These are phyloP conservation scores for Dicrostonyx torquatus DNA, from an alignment of 2,797 vertebrate species.

Conservation along the genomic window DNA sequence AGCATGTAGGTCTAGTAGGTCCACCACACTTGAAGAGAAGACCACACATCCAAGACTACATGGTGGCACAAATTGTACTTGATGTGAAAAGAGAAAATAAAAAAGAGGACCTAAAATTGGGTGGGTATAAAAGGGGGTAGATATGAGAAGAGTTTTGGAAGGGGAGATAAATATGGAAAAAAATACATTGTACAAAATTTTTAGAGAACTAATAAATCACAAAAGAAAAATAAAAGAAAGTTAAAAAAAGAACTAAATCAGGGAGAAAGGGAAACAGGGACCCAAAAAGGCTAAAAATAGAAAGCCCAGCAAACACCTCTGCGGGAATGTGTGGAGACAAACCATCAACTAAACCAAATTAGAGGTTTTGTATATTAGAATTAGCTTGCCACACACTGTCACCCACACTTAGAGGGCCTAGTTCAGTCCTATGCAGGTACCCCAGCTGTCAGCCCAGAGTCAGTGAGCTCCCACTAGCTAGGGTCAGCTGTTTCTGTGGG, in stretches of 20 bases:
- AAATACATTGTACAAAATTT: not conserved
- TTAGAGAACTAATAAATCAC: not conserved
- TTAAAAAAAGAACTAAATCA: not conserved
- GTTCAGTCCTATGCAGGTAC: too few species aligned
- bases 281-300: not conserved
- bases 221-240: not conserved
- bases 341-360: not conserved
- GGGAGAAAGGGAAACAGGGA: not conserved
- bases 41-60: not conserved
- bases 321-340: not conserved
- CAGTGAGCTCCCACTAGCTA: too few species aligned
- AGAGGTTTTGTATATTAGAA: not conserved
- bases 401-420: too few species aligned
- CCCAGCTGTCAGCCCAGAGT: too few species aligned
- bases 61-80: not conserved
- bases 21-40: not conserved
- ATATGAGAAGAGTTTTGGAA: not conserved
- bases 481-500: too few species aligned
- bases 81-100: not conserved
- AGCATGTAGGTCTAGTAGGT: not conserved
- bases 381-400: not conserved
- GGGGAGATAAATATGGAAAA: not conserved
- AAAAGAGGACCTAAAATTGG: not conserved
- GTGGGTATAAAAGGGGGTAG: not conserved
- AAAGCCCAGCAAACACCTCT: not conserved